A percentile compares a stretch with the other conserved stretches of the same genome.
Evolutionary conservation across 92 coral and sea anemone genomes (phyloP).

Genomic region (Palythoa caribaeorum): DNA sequence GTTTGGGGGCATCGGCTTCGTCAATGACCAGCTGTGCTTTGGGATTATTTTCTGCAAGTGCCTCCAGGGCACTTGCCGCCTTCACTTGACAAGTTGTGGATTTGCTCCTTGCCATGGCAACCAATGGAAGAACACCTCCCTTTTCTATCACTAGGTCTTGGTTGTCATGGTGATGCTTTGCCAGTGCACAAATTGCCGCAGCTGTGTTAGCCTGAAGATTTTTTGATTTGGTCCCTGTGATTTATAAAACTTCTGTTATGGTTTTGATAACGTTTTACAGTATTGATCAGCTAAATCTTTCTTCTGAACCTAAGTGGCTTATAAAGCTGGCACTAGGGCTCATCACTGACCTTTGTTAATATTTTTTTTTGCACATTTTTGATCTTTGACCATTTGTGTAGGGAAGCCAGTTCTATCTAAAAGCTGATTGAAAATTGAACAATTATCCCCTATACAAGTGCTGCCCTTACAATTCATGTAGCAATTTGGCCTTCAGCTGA

Average conservation of each 20-base stretch:
- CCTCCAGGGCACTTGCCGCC: conserved; percentile 96
- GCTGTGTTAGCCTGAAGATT: conserved; percentile 98
- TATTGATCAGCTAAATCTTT: background rate
- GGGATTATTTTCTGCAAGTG: conserved; percentile 85
- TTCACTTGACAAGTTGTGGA: conserved; percentile 96
- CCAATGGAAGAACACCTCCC: conserved; percentile 92
- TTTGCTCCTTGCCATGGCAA: conserved; percentile 77
- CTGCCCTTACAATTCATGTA: too few relatives aligned
- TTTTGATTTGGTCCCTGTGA: conserved; percentile 85
- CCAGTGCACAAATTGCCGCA: conserved; percentile 89
- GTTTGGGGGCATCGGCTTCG: conserved; percentile 92
- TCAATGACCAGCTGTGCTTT: conserved; percentile 92
- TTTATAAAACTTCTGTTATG: background rate
- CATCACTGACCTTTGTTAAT: too few relatives aligned
- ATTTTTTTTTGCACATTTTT: too few relatives aligned
- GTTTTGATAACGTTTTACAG: background rate
- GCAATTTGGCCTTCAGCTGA: too few relatives aligned
- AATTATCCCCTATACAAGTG: too few relatives aligned
- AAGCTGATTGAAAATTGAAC: too few relatives aligned
- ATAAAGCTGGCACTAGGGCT: too few relatives aligned
- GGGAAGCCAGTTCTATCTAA: too few relatives aligned
- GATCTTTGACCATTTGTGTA: too few relatives aligned
- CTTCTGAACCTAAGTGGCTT: too few relatives aligned
- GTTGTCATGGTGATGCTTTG: conserved; percentile 81
- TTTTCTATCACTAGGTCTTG: conserved; percentile 86